Evolutionary conservation across 2,797 vertebrate species (phyloP).

Genomic region (Dryobates pubescens): DNA sequence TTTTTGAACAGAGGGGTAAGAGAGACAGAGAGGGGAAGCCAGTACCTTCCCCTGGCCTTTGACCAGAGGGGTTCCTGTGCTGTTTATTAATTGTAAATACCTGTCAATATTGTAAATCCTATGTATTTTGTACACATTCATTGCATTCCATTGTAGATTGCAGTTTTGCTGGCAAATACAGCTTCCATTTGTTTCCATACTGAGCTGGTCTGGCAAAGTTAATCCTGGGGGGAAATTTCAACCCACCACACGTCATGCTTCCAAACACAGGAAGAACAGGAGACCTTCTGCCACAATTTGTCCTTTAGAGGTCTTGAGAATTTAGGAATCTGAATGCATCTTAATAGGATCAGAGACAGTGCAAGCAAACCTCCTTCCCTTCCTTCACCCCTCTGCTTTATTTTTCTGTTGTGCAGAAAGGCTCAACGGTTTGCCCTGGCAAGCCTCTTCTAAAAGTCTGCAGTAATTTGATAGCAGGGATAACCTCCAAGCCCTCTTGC

Average conservation of each 20-base stretch:
- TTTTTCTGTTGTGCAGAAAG: background rate
- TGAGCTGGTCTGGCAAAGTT: background rate
- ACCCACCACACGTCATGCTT: background rate
- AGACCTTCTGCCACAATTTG: background rate
- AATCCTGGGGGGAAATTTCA: too few relatives aligned
- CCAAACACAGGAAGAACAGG: background rate
- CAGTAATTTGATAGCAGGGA: slow-evolving; percentile 5
- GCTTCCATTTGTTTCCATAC: too few relatives aligned
- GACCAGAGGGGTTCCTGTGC: too few relatives aligned
- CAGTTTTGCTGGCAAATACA: too few relatives aligned
- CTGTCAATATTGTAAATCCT: too few relatives aligned
- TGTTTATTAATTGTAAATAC: too few relatives aligned
- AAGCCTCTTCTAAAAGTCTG: background rate
- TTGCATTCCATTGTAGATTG: too few relatives aligned
- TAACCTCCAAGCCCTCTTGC: slow-evolving; percentile 22
- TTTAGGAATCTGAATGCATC: background rate
- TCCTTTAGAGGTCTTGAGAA: background rate
- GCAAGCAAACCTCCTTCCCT: background rate
- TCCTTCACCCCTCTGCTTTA: background rate
- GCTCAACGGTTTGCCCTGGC: slow-evolving; percentile 1
- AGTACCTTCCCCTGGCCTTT: too few relatives aligned
- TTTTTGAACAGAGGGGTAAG: too few relatives aligned
- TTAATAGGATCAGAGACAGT: background rate
- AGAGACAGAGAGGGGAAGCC: too few relatives aligned
- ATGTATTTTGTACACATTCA: too few relatives aligned